Base-by-base conservation (phyloP, 2,113 vertebrate species). In the Paramisgurnus dabryanus region DNA sequence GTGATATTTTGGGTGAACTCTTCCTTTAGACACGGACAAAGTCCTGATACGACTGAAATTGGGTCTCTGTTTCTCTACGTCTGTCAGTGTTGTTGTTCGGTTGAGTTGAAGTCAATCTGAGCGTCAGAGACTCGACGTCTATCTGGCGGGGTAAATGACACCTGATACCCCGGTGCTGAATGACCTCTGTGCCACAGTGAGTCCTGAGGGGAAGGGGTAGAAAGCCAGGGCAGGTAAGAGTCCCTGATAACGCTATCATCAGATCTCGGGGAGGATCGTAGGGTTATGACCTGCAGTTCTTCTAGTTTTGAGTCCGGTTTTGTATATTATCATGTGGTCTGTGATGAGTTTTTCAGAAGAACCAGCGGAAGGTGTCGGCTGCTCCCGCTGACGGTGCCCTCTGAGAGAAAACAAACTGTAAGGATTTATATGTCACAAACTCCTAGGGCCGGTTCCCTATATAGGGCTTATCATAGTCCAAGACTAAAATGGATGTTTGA, bases 331-430 rank as follows among this genome's bases (percentile, higher is more conserved):
- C 39, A 45, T 5, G 71, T 61, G 71, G 55, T 61, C 12, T 18
- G 49, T 55, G 67, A 7, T 34, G 81, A 61, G 6, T 34, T 66
- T 65, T 73, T 82, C 76, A 83, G 82, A 83, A 81, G 71, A 82
- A 79, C 80, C 85, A 81, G 76, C 88, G 98, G 95, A 78, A 96
- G 94, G 78, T 93, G 92, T 78, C 88, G 95, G 84, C 96, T 95
- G 85, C 89, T 91, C 0, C 96, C 94, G 60, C 86, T 95, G 90
- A 96, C 94, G 90, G 94, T 93, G 5, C 87, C 82, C 83, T 82
- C 83, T 85, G 83, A 96, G 86, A 87, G 96, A 61, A 92, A 95
- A 86, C 94, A 95, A 34, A 95, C 27, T 34, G 27, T 34, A 34
- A 34, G 27, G 27, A 34, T 34, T 34, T 34, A 34, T 34, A 34